Evolutionary conservation across 2,888 invertebrate genomes (phyloP), one percentile per base, ranked within the genome.

Genomic region (Pocota personata): DNA sequence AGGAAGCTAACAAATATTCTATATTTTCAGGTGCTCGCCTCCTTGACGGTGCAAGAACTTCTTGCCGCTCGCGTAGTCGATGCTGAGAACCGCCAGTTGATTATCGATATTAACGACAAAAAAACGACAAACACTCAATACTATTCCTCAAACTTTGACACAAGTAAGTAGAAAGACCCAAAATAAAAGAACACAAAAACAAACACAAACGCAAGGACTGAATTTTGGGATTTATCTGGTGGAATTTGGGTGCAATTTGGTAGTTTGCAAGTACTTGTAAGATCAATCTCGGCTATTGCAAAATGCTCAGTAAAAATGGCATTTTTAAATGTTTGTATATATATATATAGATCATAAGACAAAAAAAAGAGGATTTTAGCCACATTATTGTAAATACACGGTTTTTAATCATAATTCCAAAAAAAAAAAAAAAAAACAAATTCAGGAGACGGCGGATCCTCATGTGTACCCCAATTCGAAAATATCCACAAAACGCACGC

Each of bases 51-150:
- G 92, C 93, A 92, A 91, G 90, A 91, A 90, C 91, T 88, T 46
- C 88, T 91, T 89, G 90, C 91, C 89, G 91, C 90, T 21, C 69
- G 89, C 37, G 90, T 89, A 87, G 89, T 88, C 60, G 92, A 91
- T 88, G 84, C 90, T 88, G 91, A 91, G 88, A 91, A 93, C 88
- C 95, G 94, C 90, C 95, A 95, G 91, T 93, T 95, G n/a, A 94
- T 96, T 75, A 94, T 96, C 21, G 94, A 95, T 89, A 96, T 96
- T 79, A 94, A 95, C 89, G 96, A 96, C 90, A 93, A 94, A 75
- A 96, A 96, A 91, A 91, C 92, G 88, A 95, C 95, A 89, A 96
- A 96, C 91, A 95, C 94, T 71, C 96, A 96, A 92, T 96, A 96
- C 90, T 94, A 95, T 88, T 95, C 95, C 89, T 96, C 96, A 88